Evolutionary conservation across 2,797 vertebrate genomes (phyloP).

Genomic region (Parambassis ranga): DNA sequence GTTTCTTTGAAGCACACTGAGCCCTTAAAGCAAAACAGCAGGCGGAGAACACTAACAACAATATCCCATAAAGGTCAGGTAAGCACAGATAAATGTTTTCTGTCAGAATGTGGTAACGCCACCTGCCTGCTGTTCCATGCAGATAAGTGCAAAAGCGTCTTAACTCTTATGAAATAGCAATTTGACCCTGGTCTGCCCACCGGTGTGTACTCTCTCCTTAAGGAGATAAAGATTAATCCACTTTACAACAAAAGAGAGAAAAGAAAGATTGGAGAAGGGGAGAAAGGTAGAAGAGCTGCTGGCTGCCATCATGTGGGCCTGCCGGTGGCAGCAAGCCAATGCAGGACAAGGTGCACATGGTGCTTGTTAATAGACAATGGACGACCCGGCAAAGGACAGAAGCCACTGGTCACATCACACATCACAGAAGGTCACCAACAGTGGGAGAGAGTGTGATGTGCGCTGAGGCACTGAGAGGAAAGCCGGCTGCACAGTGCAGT

Average conservation of each 20-base stretch:
- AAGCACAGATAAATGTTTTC: not conserved
- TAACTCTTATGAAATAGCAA: constrained; percentile 10
- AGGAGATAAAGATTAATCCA: constrained; percentile 18
- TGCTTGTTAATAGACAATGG: constrained; percentile 52
- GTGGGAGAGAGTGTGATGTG: constrained; percentile 31
- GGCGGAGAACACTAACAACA: not conserved
- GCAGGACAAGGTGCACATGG: constrained; percentile 48
- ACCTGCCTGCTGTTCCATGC: not conserved
- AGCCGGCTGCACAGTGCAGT: not conserved
- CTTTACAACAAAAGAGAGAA: constrained; percentile 1
- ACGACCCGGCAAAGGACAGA: constrained; percentile 49
- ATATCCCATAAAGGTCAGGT: not conserved
- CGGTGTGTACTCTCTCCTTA: constrained; percentile 3
- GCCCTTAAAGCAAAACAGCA: not conserved
- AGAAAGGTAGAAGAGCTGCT: constrained; percentile 42
- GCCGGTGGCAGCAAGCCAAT: constrained; percentile 36
- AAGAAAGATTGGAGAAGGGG: not conserved
- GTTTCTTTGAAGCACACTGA: not conserved
- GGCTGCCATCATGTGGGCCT: constrained; percentile 34
- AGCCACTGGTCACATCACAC: constrained; percentile 45
- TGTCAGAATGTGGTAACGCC: not conserved
- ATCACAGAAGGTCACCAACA: constrained; percentile 28
- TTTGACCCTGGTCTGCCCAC: constrained; percentile 30
- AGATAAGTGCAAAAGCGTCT: constrained; percentile 2
- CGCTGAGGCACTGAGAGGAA: not conserved